Base-by-base conservation (phyloP, 2,888 invertebrate genomes). In the Amphiduros pacificus region DNA sequence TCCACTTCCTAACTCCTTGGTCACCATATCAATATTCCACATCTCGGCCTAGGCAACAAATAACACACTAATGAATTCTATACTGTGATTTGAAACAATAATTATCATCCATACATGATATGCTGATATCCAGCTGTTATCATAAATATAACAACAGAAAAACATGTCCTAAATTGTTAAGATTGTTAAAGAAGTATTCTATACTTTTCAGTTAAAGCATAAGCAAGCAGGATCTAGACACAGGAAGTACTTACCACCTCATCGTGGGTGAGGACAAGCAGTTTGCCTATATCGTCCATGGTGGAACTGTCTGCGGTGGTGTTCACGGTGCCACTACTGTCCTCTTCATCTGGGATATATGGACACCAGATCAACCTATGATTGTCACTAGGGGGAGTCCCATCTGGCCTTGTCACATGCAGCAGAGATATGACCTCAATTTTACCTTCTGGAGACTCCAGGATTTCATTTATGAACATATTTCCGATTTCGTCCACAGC, bases 341-440 rank as follows among this genome's bases (percentile, higher is more conserved):
- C 77, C 29, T 78, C 78, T 24, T 79, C 79, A 20, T 81, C 79
- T 0, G 93, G 92, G 64, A 94, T 89, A 85, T 90, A 95, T 0
- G 94, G 94, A 78, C 96, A 96, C 96, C 96, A 96, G 73, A 94
- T 91, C 49, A 95, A 89, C 69, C 92, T 85, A 72, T 89, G 88
- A 75, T 84, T 85, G 64, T 84, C 86, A 32, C 86, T 85, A 0
- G 83, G 69, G 14, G 74, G 67, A 0, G 80, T 82, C 3, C 64
- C 64, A 49, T 66, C 62, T 6, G 75, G 71, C 5, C 74, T 69
- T 28, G 62, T 62, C 0, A 79, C 65, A 54, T 75, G 71, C 50
- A 79, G 60, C 14, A 77, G 48, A 44, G 73, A 36, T 20, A 26
- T 55, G 6, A 55, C 81, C 81, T 69, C 49, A 28, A 82, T 71